phyloP scores from a whole-genome alignment of 2,113 vertebrate species.

The Brevimyrus niger region DNA sequence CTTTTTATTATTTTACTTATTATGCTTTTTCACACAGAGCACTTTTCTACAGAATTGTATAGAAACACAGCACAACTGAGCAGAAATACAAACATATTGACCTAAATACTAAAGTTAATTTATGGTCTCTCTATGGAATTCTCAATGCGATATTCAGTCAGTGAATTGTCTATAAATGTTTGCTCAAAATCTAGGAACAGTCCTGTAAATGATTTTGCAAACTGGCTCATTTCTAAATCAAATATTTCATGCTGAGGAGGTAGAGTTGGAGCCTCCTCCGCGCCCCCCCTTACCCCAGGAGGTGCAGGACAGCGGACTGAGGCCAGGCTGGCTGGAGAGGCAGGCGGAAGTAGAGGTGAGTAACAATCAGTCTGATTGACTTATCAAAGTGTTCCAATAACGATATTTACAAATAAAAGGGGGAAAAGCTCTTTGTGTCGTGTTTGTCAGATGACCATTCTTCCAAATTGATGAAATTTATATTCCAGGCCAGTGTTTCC shows the following conservation, averaged over 20 bases:
- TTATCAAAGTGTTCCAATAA: not conserved
- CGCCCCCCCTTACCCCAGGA: constrained; percentile 58
- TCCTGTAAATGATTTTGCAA: not conserved
- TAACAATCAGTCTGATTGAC: not conserved
- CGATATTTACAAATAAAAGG: not conserved
- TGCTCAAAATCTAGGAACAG: not conserved
- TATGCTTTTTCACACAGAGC: not conserved
- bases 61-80: not conserved
- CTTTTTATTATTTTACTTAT: not conserved
- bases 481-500: not conserved
- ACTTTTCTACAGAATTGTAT: not conserved
- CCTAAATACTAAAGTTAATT: not conserved
- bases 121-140: not conserved
- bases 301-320: constrained; percentile 39
- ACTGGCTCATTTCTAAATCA: not conserved
- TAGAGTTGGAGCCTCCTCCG: constrained; percentile 47
- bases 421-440: not conserved
- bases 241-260: constrained; percentile 36
- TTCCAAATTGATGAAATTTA: not conserved
- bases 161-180: not conserved
- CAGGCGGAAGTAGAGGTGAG: constrained; percentile 46
- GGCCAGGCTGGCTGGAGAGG: constrained; percentile 38
- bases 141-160: not conserved
- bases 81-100: not conserved
- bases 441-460: not conserved